These are phyloP conservation scores for Xiphophorus hellerii DNA, from an alignment of 2,113 vertebrate species.

Conservation along the genomic window DNA sequence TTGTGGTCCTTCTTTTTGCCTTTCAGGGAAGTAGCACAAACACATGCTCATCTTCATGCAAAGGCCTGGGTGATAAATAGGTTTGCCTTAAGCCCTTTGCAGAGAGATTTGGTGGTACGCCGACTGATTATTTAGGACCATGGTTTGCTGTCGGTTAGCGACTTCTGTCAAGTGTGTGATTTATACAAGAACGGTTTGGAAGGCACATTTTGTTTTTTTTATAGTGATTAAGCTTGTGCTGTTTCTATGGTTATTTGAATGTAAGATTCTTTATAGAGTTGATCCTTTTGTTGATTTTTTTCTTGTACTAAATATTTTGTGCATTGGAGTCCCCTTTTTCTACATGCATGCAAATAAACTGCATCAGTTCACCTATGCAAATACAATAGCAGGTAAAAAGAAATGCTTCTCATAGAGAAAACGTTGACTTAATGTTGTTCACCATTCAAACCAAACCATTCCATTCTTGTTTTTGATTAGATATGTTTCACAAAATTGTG, in stretches of 20 bases:
- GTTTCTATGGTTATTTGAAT: no score
- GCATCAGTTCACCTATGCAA: neutral
- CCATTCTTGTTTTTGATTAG: constrained; percentile 73
- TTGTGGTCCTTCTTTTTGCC: constrained; percentile 55
- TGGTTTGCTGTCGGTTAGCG: constrained; percentile 3
- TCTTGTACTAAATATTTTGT: no score
- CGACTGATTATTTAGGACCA: constrained; percentile 9
- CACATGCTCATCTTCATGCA: constrained; percentile 35
- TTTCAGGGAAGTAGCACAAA: constrained; percentile 69
- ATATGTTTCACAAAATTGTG: constrained; percentile 47
- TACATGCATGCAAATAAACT: neutral
- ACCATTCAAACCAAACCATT: constrained; percentile 51
- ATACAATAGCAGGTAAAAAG: neutral
- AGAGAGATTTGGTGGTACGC: constrained; percentile 10
- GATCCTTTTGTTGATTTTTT: no score
- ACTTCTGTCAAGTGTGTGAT: neutral
- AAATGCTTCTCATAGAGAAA: no score
- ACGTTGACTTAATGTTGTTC: neutral
- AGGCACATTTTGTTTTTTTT: neutral
- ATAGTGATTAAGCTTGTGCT: neutral
- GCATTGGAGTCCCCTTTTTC: neutral
- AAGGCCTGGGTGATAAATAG: constrained; percentile 10
- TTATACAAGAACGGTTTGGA: neutral
- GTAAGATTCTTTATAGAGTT: no score
- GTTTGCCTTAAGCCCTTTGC: constrained; percentile 19